Conservation (phyloP, 2,113 vertebrate species). For the Cyanistes caeruleus region DNA sequence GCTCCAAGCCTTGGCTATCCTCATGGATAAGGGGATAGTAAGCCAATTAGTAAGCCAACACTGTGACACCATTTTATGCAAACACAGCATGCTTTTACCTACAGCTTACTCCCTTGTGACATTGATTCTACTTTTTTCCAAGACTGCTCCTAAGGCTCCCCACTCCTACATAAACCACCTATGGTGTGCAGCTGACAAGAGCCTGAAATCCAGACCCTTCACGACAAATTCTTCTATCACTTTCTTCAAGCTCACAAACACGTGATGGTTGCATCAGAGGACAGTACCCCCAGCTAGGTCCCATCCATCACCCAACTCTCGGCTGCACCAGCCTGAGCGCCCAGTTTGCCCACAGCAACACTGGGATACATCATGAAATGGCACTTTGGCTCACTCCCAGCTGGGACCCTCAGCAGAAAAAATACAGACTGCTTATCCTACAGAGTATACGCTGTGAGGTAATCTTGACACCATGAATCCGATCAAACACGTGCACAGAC, state of each 20-base stretch:
- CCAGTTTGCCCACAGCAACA: fast-evolving
- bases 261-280: fast-evolving
- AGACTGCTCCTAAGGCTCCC: neutral
- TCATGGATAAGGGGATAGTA: neutral
- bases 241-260: neutral
- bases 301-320: neutral
- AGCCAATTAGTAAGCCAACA: neutral
- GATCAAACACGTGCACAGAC: neutral
- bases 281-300: neutral
- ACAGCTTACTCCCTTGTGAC: neutral
- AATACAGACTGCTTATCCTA: neutral
- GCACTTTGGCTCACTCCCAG: neutral
- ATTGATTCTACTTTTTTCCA: neutral
- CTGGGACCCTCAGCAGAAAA: neutral
- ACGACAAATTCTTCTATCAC: neutral
- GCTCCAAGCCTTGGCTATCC: neutral
- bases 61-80: neutral
- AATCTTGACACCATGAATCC: neutral
- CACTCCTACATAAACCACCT: neutral
- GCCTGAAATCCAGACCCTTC: neutral
- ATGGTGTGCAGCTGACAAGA: neutral
- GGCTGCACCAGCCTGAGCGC: fast-evolving
- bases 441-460: fast-evolving
- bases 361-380: fast-evolving
- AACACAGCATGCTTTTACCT: neutral